Evolutionary conservation across 2,888 invertebrate species (phyloP).

Genomic region (Eugnorisma glareosa): DNA sequence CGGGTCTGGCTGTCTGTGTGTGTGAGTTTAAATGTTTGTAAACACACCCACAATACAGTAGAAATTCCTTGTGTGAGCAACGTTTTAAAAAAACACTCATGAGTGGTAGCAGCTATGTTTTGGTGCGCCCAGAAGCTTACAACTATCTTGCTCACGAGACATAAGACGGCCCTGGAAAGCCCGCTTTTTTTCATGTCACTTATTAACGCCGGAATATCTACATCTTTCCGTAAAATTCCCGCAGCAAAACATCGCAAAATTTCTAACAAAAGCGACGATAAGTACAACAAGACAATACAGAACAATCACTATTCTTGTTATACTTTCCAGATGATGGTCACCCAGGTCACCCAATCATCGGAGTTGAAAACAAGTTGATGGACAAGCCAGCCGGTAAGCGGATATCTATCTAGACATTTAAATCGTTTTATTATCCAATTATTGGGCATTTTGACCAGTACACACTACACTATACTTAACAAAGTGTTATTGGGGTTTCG

Average conservation of each 20-base stretch:
- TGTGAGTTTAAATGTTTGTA: no score
- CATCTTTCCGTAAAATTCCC: background rate
- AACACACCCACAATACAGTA: no score
- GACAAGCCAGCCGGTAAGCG: slow-evolving; percentile 79
- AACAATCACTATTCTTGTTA: background rate
- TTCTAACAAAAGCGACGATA: background rate
- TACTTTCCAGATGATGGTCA: slow-evolving; percentile 77
- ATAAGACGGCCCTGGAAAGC: no score
- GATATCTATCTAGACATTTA: background rate
- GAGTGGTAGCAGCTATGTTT: no score
- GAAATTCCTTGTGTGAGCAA: no score
- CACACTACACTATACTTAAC: background rate
- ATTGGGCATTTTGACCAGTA: background rate
- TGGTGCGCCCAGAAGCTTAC: no score
- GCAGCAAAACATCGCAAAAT: background rate
- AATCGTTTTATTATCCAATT: background rate
- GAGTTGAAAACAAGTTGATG: slow-evolving; percentile 72
- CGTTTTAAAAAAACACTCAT: no score
- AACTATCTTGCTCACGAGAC: no score
- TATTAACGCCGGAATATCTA: no score
- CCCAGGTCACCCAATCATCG: slow-evolving; percentile 72
- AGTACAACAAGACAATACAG: background rate
- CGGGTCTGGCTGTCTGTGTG: no score
- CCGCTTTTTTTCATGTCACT: no score
- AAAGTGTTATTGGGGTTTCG: background rate